phyloP scores from a whole-genome alignment of 2,113 vertebrate species.

The Geococcyx californianus region DNA sequence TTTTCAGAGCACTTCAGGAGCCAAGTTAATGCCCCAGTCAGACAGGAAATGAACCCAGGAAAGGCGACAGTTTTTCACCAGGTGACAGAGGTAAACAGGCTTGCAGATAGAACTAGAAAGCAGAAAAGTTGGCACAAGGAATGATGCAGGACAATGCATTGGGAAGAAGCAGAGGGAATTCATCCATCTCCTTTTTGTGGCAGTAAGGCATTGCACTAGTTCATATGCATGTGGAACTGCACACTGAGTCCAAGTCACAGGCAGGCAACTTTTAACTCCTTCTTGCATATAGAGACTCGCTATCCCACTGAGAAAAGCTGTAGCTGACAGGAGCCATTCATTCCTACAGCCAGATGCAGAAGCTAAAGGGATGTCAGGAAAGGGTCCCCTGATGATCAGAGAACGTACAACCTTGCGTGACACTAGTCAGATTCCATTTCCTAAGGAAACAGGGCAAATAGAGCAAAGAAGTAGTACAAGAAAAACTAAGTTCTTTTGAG shows the following conservation, averaged over 20 bases:
- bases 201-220: neutral
- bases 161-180: neutral
- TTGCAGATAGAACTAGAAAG: neutral
- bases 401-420: accelerated
- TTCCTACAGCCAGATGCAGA: neutral
- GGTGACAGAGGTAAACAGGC: neutral
- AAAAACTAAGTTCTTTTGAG: neutral
- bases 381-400: neutral
- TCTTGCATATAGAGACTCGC: neutral
- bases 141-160: accelerated
- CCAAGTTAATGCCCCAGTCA: neutral
- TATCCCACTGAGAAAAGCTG: neutral
- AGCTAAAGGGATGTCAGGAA: neutral
- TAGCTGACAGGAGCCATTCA: neutral
- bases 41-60: neutral
- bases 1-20: neutral
- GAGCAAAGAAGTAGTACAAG: neutral
- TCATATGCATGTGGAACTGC: neutral
- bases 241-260: neutral
- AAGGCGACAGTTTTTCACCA: neutral
- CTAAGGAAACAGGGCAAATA: neutral
- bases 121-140: neutral
- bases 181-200: neutral
- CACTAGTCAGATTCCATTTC: neutral
- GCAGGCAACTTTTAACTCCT: neutral